These are phyloP conservation scores for Mallateleia sp. DNA, from an alignment of 2,888 invertebrate species.

Conservation along the genomic window DNA sequence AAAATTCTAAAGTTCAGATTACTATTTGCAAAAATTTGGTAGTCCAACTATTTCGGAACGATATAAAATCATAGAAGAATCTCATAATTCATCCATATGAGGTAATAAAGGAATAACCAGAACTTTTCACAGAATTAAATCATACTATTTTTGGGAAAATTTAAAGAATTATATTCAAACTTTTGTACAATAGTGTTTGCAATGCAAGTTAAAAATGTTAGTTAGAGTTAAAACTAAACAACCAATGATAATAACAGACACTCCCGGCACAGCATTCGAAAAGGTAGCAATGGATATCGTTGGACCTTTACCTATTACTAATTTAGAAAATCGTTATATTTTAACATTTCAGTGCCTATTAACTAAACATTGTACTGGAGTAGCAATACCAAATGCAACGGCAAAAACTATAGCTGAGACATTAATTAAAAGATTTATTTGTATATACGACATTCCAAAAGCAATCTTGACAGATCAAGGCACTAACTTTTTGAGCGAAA, in stretches of 20 bases:
- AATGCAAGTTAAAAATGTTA: no score
- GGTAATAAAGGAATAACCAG: neutral
- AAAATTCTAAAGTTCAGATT: no score
- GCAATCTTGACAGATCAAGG: constrained; percentile 79
- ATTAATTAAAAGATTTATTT: constrained; percentile 74
- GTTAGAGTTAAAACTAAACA: no score
- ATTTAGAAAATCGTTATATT: constrained; percentile 70
- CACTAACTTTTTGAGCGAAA: constrained; percentile 69
- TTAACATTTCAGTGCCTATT: constrained; percentile 25
- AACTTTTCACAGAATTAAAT: neutral
- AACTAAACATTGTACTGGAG: constrained; percentile 1
- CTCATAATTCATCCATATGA: no score
- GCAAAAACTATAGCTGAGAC: constrained; percentile 76
- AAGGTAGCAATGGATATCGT: no score
- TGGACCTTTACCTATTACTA: constrained; percentile 63
- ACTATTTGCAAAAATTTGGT: no score
- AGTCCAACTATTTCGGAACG: no score
- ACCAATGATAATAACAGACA: no score
- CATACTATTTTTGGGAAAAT: constrained; percentile 22
- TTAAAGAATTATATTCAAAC: constrained; percentile 68
- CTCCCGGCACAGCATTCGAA: no score
- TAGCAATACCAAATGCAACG: constrained; percentile 45
- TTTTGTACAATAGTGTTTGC: constrained; percentile 63
- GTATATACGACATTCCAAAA: constrained; percentile 70
- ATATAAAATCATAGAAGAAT: no score